Evolutionary conservation across 2,888 invertebrate genomes (phyloP), one percentile per base, ranked within the genome.

Genomic region (Bellardia bayeri): DNA sequence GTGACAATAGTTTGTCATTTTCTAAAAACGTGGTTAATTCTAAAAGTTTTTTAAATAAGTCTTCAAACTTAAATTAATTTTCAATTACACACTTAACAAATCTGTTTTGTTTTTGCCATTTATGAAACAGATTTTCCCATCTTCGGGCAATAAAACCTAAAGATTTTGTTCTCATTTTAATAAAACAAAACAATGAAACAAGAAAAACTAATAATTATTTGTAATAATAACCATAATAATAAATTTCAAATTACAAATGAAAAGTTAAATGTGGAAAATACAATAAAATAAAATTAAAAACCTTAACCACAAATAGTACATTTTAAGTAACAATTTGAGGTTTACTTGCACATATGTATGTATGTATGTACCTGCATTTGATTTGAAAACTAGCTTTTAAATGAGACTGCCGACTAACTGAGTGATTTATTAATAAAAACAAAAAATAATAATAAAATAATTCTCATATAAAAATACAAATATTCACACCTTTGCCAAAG

Each of bases 381-480:
- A 66, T 7, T 56, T 51, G 14, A 61, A 69, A 61, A 64, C 42
- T 30, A 4, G 6, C 30, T 33, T 33, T 69, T 71, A 68, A 75
- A 69, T 56, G 14, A 81, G 54, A 54, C 63, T 16, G 40, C 66
- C 64, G 79, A 58, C 23, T 84, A 49, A n/a, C 6, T 54, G 58
- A n/a, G 2, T 54, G 58, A 56, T 66, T 45, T 45, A 56, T 51
- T 51, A 51, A 6, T 6, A 51, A 51, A n/a, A 51, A 51, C 3
- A 49, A 40, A 40, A 49, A 33, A 49, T 23, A 61, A 13, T 58
- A 76, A n/a, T 63, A 64, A 33, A 42, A 63, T 80, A 68, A 68
- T 80, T 75, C 75, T 58, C 83, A 83, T 69, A 81, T 76, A 87
- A 80, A 76, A 71, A 80, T 86, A 83, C 80, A 86, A 63, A 83